Conservation (phyloP, 23 tunicate genomes). For the Ciona savignyi region DNA sequence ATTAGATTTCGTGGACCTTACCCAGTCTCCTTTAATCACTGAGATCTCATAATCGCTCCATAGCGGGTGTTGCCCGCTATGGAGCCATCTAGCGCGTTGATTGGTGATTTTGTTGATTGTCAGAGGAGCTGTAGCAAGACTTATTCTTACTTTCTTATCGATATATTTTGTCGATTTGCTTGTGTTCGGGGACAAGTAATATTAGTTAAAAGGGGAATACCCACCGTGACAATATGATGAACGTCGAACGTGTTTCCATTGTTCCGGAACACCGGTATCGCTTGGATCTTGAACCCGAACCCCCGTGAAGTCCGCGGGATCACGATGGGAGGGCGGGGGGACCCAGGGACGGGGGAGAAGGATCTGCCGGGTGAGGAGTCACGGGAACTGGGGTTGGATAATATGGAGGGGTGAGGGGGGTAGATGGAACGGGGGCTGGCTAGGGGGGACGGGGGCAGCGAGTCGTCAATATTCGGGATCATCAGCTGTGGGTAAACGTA, state of each 20-base stretch:
- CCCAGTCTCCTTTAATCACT: too few species aligned
- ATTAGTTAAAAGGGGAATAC: too few species aligned
- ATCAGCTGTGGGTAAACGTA: conserved; percentile 32
- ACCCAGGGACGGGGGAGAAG: conserved; percentile 87
- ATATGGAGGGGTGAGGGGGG: conserved; percentile 37
- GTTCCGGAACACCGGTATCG: conserved; percentile 71
- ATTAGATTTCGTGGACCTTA: too few species aligned
- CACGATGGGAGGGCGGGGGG: conserved; percentile 56
- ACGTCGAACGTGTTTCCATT: conserved; percentile 39
- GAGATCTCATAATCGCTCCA: too few species aligned
- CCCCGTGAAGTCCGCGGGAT: conserved; percentile 46
- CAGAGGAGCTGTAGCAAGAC: too few species aligned
- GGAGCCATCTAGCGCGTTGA: too few species aligned
- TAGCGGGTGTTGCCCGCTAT: too few species aligned
- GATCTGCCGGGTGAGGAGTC: conserved; percentile 87
- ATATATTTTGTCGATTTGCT: too few species aligned
- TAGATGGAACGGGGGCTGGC: conserved; percentile 73
- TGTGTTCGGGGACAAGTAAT: too few species aligned
- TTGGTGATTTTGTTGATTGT: too few species aligned
- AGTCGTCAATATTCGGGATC: conserved; percentile 62
- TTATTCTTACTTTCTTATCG: too few species aligned
- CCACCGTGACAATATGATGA: conserved; percentile 76
- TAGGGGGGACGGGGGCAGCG: conserved; percentile 81
- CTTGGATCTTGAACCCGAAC: conserved; percentile 75
- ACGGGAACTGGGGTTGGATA: conserved; percentile 69